Percentiles rank a stretch among this genome's conserved stretches.
Conservation (phyloP, 2,797 vertebrate species). For the Lerista edwardsae region DNA sequence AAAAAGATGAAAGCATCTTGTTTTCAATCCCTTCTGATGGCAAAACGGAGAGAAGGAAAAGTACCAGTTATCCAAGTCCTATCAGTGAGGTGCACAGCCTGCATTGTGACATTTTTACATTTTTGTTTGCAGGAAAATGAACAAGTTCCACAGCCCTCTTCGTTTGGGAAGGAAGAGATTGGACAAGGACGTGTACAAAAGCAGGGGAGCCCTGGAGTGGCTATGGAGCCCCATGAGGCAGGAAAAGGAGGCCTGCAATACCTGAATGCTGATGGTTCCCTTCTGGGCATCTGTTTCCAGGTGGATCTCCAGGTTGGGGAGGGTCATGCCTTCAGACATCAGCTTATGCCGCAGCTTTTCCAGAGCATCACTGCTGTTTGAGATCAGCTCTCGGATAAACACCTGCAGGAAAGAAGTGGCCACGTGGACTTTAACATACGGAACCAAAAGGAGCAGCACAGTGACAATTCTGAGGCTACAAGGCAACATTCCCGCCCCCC, state of each 20-base stretch:
- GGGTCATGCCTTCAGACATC: slow-evolving; percentile 79
- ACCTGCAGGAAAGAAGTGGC: slow-evolving; percentile 76
- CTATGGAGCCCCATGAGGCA: neutral
- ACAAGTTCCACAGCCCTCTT: neutral
- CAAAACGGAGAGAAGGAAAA: no score
- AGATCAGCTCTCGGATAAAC: slow-evolving; percentile 96
- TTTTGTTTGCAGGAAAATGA: neutral
- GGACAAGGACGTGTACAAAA: neutral
- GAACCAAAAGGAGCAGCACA: neutral
- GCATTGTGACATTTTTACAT: neutral
- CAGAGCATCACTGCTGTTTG: slow-evolving; percentile 92
- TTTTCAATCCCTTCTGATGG: no score
- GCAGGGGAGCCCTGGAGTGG: neutral
- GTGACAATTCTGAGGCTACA: neutral
- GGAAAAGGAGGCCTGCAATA: slow-evolving; percentile 52
- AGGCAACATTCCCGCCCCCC: neutral
- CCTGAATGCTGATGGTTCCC: slow-evolving; percentile 94
- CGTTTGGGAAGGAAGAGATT: no score
- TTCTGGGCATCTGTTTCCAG: slow-evolving; percentile 86
- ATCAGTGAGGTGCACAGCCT: no score
- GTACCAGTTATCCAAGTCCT: no score
- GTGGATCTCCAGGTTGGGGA: slow-evolving; percentile 92
- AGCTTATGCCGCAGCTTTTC: slow-evolving; percentile 92
- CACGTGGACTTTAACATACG: neutral
- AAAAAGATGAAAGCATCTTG: no score